Evolutionary conservation across 2,797 vertebrate genomes (phyloP).

Genomic region (Microctenopoma steveboyesi): DNA sequence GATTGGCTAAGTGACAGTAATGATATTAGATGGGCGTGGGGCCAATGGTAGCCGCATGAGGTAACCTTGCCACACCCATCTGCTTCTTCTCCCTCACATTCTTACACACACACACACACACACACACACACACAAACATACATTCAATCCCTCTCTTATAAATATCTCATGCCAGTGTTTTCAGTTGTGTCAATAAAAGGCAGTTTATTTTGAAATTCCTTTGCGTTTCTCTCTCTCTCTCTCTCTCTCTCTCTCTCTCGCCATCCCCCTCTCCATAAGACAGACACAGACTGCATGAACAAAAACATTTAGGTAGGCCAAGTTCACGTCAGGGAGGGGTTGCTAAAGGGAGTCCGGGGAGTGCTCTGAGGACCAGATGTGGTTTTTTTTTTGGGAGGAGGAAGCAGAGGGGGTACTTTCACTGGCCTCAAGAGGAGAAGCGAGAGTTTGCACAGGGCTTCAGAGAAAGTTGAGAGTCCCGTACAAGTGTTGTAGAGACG

Average conservation of each 20-base stretch:
- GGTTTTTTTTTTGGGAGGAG: slow-evolving; percentile 43
- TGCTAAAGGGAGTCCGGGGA: slow-evolving; percentile 60
- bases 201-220: slow-evolving; percentile 71
- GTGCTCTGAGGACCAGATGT: slow-evolving; percentile 80
- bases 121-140: slow-evolving; percentile 19
- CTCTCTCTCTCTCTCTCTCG: slow-evolving; percentile 10
- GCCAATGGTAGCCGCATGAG: slow-evolving; percentile 34
- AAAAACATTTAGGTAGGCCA: slow-evolving; percentile 83
- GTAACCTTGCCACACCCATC: slow-evolving; percentile 52
- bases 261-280: slow-evolving; percentile 32
- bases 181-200: slow-evolving; percentile 68
- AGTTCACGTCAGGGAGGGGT: slow-evolving; percentile 80
- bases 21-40: slow-evolving; percentile 7
- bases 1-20: background rate
- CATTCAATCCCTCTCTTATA: slow-evolving; percentile 20
- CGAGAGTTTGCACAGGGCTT: slow-evolving; percentile 39
- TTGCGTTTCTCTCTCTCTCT: slow-evolving; percentile 8
- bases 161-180: slow-evolving; percentile 63
- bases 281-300: slow-evolving; percentile 68
- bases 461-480: slow-evolving; percentile 39
- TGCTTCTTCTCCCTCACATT: slow-evolving; percentile 9
- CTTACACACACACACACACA: slow-evolving; percentile 6
- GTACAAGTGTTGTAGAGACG: slow-evolving; percentile 28
- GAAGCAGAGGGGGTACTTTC: slow-evolving; percentile 46
- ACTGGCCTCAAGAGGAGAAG: slow-evolving; percentile 24